Evolutionary conservation across 2,888 invertebrate genomes (phyloP), one percentile per base, ranked within the genome.

Genomic region (Mallateleia sp.): DNA sequence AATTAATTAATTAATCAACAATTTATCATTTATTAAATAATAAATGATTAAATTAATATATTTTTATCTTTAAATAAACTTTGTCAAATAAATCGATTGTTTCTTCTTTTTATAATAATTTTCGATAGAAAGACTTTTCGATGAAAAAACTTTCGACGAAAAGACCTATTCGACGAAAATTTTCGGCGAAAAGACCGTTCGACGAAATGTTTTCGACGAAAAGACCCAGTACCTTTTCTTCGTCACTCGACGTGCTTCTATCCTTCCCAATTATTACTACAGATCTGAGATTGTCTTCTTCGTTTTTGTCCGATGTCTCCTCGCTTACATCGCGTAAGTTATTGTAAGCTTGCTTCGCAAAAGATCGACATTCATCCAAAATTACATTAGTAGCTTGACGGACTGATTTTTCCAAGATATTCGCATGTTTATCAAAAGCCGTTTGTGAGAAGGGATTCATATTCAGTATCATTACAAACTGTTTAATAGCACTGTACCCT

Each of bases 401-500:
- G 18, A 38, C 42, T 25, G 60, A 62, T 28, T 74, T 32, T 52
- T 64, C 15, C 9, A 79, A 24, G 8, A n/a, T 69, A 34, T 69
- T 60, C 0, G 18, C 18, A 42, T 69, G 8, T 11, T n/a, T 52
- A 22, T 85, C 60, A 14, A 79, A 79, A 25, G 42, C 25, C 8
- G 22, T 32, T 42, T 58, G 24, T 18, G 52, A 15, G 25, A 69
- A 75, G 22, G 66, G 18, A 22, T 54, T 8, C 47, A 84, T 72
- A 14, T 58, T 72, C 72, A 84, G 78, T 11, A 71, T 42, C 83
- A 77, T 75, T n/a, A 69, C 38, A 79, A 83, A 80, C 45, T 75
- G 58, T 60, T 84, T 52, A 14, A 71, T 54, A 38, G n/a, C 42
- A 15, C 72, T 47, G 71, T 75, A 80, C 25, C 83, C 80, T 64